Evolutionary conservation across 1,140 invertebrate species (phyloP).

Genomic region (Penaeus chinensis): DNA sequence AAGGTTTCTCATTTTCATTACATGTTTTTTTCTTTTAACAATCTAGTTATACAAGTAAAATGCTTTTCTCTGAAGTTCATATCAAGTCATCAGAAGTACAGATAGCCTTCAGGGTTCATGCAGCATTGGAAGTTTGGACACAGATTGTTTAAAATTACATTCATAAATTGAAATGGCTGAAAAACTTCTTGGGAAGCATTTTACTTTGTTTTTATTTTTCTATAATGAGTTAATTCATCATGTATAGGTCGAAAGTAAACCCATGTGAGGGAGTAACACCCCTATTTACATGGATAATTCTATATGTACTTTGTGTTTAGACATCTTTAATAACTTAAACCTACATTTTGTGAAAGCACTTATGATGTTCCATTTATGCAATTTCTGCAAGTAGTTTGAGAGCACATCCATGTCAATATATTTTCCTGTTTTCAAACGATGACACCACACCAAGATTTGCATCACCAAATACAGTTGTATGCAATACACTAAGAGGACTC

Average conservation of each 20-base stretch:
- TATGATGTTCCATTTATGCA: conserved; percentile 58
- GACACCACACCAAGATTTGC: neutral
- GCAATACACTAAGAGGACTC: too few species aligned
- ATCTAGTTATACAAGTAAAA: conserved; percentile 15
- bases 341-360: conserved; percentile 60
- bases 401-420: conserved; percentile 26
- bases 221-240: conserved; percentile 8
- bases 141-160: conserved; percentile 27
- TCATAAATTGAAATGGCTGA: conserved; percentile 43
- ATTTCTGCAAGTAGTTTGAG: conserved; percentile 42
- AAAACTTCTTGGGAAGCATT: conserved; percentile 32
- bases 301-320: conserved; percentile 60
- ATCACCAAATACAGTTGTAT: neutral
- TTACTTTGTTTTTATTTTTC: conserved; percentile 31
- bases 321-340: conserved; percentile 52
- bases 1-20: conserved; percentile 5
- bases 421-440: neutral
- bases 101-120: conserved; percentile 9
- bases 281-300: conserved; percentile 48
- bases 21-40: neutral
- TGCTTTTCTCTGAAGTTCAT: conserved; percentile 18
- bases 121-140: neutral
- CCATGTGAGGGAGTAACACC: conserved; percentile 8
- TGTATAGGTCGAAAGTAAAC: conserved; percentile 24
- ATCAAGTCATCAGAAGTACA: conserved; percentile 1